These are phyloP conservation scores for Musca vetustissima DNA, from an alignment of 1,140 invertebrate species.

Conservation along the genomic window DNA sequence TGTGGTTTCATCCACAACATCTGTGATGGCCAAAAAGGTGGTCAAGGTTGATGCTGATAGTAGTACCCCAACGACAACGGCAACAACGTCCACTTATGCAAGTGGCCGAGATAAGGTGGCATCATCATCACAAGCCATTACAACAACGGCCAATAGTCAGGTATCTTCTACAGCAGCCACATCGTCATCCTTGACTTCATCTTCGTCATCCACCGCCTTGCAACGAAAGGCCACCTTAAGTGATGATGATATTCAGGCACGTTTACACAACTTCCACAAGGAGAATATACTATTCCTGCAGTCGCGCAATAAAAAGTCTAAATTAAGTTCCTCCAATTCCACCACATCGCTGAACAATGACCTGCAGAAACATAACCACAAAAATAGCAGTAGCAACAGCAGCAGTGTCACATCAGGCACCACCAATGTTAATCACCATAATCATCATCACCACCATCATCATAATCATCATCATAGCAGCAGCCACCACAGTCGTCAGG, in stretches of 20 bases:
- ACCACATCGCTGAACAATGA: neutral
- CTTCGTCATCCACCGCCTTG: neutral
- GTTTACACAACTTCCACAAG: slow-evolving; percentile 62
- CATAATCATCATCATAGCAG: neutral
- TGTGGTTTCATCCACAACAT: neutral
- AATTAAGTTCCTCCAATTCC: slow-evolving; percentile 16
- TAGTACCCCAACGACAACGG: neutral
- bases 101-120: neutral
- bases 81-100: too few species aligned
- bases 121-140: neutral
- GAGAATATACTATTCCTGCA: slow-evolving; percentile 63
- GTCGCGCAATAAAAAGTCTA: slow-evolving; percentile 61
- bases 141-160: too few species aligned
- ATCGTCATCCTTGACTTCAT: neutral
- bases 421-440: slow-evolving; percentile 2
- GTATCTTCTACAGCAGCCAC: neutral
- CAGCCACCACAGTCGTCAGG: slow-evolving; percentile 24
- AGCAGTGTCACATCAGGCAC: neutral
- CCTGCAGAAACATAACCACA: slow-evolving; percentile 4
- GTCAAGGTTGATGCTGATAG: neutral
- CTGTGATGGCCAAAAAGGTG: neutral
- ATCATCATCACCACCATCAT: slow-evolving; percentile 26
- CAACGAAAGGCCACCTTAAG: slow-evolving; percentile 35
- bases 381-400: slow-evolving; percentile 6
- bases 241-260: slow-evolving; percentile 64